Percentiles rank a stretch among this genome's conserved stretches.
Evolutionary conservation across 2,113 vertebrate genomes (phyloP).

Genomic region (Eira barbara): DNA sequence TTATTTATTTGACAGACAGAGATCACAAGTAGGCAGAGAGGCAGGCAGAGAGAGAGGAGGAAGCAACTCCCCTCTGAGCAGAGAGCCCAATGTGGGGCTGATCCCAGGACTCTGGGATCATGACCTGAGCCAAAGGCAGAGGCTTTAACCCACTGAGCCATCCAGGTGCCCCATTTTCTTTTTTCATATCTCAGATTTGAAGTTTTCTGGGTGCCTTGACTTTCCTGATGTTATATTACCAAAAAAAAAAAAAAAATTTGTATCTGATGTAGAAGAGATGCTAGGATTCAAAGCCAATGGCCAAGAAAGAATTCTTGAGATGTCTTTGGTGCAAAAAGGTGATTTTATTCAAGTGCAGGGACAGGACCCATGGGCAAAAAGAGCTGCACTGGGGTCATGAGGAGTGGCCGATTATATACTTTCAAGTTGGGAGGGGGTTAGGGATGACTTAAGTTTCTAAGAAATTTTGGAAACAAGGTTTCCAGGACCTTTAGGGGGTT

Average conservation of each 20-base stretch:
- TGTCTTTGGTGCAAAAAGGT: neutral
- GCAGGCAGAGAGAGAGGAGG: too few relatives aligned
- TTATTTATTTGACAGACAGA: too few relatives aligned
- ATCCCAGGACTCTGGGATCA: too few relatives aligned
- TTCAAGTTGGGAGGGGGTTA: neutral
- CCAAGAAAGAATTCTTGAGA: neutral
- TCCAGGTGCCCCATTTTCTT: neutral
- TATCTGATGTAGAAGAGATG: neutral
- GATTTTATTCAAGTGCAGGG: neutral
- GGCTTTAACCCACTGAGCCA: too few relatives aligned
- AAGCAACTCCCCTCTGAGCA: too few relatives aligned
- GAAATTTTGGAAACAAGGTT: neutral
- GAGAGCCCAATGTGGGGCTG: too few relatives aligned
- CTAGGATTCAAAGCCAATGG: neutral
- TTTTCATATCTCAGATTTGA: neutral
- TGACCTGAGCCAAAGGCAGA: too few relatives aligned
- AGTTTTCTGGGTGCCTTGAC: neutral
- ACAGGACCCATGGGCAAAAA: neutral
- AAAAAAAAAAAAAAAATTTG: neutral
- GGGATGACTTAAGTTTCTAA: neutral
- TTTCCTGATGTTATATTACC: neutral
- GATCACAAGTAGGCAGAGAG: too few relatives aligned
- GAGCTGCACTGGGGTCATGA: neutral
- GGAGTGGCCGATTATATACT: neutral
- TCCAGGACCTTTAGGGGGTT: neutral